These are phyloP conservation scores for Megaleporinus macrocephalus DNA, from an alignment of 2,113 vertebrate genomes.

Conservation along the genomic window DNA sequence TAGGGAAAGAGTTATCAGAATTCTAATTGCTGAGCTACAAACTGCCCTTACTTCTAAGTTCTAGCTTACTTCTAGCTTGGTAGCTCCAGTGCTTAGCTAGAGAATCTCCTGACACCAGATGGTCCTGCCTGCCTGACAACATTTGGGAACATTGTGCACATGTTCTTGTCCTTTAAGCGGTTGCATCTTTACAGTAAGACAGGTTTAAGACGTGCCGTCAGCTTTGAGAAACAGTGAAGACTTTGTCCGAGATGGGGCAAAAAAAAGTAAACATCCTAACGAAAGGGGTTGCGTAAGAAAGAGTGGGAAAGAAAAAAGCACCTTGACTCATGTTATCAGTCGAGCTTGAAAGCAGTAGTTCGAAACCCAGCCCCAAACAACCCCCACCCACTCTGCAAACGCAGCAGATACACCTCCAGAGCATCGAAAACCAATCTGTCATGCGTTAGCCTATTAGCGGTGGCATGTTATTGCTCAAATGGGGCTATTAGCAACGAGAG, in stretches of 20 bases:
- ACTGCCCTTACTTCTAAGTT: too few species aligned
- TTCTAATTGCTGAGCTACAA: too few species aligned
- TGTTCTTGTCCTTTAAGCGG: too few species aligned
- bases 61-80: too few species aligned
- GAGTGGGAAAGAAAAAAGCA: slow-evolving; percentile 2
- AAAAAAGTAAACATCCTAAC: neutral
- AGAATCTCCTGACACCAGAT: too few species aligned
- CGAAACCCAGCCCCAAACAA: slow-evolving; percentile 14
- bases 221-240: neutral
- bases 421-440: slow-evolving; percentile 20
- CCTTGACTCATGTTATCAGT: slow-evolving; percentile 30
- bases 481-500: neutral
- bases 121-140: too few species aligned
- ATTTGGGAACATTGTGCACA: too few species aligned
- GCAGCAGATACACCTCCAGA: slow-evolving; percentile 25
- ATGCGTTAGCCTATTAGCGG: neutral
- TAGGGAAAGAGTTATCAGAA: too few species aligned
- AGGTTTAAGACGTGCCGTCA: neutral
- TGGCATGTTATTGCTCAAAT: slow-evolving; percentile 5
- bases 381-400: slow-evolving; percentile 37
- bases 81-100: too few species aligned
- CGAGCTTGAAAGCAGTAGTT: neutral
- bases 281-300: neutral
- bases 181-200: neutral
- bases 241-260: neutral